Evolutionary conservation across 2,888 invertebrate species (phyloP).

Genomic region (Erebia aethiops): DNA sequence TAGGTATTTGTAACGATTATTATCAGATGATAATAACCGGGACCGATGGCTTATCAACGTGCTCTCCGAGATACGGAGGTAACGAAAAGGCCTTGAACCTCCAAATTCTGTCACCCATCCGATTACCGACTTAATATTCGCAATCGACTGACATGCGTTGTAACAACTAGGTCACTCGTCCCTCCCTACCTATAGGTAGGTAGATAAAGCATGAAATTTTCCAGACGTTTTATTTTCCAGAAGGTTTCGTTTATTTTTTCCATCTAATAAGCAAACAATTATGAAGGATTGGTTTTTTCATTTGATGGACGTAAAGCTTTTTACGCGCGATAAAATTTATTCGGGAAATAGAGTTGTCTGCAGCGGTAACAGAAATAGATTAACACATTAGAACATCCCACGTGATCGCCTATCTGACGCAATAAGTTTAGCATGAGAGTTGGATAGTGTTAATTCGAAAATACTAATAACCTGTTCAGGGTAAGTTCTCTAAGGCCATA

Average conservation of each 20-base stretch:
- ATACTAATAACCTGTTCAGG: too few species aligned
- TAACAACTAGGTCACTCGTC: too few species aligned
- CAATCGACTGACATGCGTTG: too few species aligned
- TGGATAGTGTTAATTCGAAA: too few species aligned
- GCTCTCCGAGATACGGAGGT: too few species aligned
- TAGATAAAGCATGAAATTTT: neutral
- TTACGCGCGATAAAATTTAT: slow-evolving; percentile 4
- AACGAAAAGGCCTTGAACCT: too few species aligned
- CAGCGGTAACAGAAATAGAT: neutral
- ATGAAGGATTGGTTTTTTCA: slow-evolving; percentile 6
- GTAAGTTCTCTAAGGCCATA: too few species aligned
- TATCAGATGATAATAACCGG: too few species aligned
- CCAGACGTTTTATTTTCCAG: neutral
- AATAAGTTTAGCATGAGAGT: neutral
- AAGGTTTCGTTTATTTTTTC: neutral
- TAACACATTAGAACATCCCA: neutral
- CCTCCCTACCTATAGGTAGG: neutral
- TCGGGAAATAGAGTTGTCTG: slow-evolving; percentile 1
- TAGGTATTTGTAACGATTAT: too few species aligned
- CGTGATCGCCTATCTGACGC: neutral
- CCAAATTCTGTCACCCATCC: too few species aligned
- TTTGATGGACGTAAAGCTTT: slow-evolving; percentile 6
- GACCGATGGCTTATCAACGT: too few species aligned
- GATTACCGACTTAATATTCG: too few species aligned
- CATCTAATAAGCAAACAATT: neutral